phyloP scores from a whole-genome alignment of 2,113 vertebrate species.

The Brachyistius frenatus region DNA sequence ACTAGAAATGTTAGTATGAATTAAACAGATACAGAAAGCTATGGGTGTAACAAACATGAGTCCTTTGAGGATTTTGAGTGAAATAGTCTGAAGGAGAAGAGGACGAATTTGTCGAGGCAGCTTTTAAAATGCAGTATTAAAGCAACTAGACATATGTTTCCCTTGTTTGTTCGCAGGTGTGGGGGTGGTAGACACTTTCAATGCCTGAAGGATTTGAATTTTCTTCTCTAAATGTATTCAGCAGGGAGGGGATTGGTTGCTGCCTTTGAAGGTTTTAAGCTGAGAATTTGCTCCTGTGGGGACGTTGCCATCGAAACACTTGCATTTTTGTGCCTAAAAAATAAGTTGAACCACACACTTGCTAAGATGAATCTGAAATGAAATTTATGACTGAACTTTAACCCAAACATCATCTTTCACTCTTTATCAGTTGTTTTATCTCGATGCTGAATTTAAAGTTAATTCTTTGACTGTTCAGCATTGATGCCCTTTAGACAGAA shows the following conservation, averaged over 20 bases:
- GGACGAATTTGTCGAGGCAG: not conserved
- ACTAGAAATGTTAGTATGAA: too few species aligned
- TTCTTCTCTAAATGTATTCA: constrained; percentile 45
- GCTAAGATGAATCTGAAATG: too few species aligned
- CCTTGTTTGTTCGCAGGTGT: constrained; percentile 30
- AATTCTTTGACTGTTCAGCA: too few species aligned
- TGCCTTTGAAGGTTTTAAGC: constrained; percentile 40
- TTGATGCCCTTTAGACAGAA: too few species aligned
- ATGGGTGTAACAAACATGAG: not conserved
- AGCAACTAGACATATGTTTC: constrained; percentile 11
- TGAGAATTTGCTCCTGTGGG: constrained; percentile 23
- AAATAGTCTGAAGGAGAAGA: not conserved
- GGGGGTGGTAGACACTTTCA: constrained; percentile 27
- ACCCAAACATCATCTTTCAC: too few species aligned
- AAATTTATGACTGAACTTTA: too few species aligned
- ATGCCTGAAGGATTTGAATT: constrained; percentile 41
- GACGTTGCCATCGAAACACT: constrained; percentile 2
- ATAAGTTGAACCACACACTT: too few species aligned
- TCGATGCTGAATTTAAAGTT: too few species aligned
- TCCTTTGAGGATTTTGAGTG: not conserved
- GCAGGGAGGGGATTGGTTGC: constrained; percentile 12
- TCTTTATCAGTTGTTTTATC: too few species aligned
- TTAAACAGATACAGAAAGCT: too few species aligned
- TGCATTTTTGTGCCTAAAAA: too few species aligned
- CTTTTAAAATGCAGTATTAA: constrained; percentile 24